Evolutionary conservation across 2,888 invertebrate genomes (phyloP), one percentile per base, ranked within the genome.

Genomic region (Synanthedon tipuliformis): DNA sequence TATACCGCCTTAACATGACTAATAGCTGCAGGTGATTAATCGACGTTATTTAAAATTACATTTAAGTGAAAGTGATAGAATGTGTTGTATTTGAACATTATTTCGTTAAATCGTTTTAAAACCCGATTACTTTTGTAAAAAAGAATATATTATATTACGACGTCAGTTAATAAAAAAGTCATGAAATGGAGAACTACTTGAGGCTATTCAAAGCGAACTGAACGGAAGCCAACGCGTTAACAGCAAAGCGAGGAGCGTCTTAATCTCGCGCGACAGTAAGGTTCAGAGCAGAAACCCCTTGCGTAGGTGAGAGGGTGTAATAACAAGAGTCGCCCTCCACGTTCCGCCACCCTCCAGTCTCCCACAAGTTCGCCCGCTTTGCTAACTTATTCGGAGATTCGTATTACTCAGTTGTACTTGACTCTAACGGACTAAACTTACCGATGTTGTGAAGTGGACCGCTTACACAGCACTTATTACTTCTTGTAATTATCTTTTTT

Each of bases 301-400:
- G 75, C 80, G 77, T 82, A 81, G 84, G 82, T 81, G 84, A 84
- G 81, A 82, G 82, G 81, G 85, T 83, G 84, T 83, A 82, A 83
- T 85, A 86, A 85, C 83, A 84, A 78, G 79, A 77, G 74, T 68
- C 65, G 59, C 66, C 68, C 71, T 71, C 68, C 66, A 68, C 66
- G 62, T 68, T 63, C 65, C 64, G 65, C 62, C 62, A 63, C 69
- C 73, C 75, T 66, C 64, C 69, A 68, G 69, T 71, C 75, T 75
- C 75, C 73, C 74, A 68, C 78, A 66, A 23, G 66, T 71, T 73
- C 70, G 65, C 74, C 65, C 73, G 77, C 71, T 80, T 50, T 65
- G 71, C 77, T 78, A 83, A 84, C 77, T 85, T 82, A 68, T 66
- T 69, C 75, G 58, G 70, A 78, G 80, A 83, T 80, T 79, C 78